A percentile compares a stretch with the other conserved stretches of the same genome.
Evolutionary conservation across 1,140 invertebrate species (phyloP).

Genomic region (Plectrocnemia conspersa): DNA sequence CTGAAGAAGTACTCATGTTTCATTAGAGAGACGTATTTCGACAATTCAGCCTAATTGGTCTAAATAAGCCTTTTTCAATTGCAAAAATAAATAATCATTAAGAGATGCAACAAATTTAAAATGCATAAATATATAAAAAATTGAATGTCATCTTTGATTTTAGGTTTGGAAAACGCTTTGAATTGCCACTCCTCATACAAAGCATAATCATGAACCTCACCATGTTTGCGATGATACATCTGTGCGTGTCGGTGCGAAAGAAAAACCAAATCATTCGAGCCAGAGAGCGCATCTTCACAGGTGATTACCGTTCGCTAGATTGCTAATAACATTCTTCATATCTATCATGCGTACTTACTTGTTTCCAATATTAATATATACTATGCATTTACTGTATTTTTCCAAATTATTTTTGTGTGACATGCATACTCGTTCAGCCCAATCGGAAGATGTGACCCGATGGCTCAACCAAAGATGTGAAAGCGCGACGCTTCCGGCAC

Average conservation of each 20-base stretch:
- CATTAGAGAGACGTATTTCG: no score
- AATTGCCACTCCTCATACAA: conserved; percentile 90
- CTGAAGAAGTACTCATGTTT: no score
- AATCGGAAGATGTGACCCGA: conserved; percentile 49
- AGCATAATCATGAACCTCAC: conserved; percentile 95
- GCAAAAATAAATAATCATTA: no score
- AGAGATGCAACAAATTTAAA: no score
- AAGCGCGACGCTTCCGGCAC: conserved; percentile 38
- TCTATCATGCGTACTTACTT: not conserved
- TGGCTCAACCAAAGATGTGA: conserved; percentile 45
- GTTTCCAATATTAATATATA: not conserved
- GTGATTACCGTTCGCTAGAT: conserved; percentile 52
- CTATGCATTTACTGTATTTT: not conserved
- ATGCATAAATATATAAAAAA: no score
- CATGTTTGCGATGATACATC: conserved; percentile 93
- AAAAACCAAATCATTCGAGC: conserved; percentile 75
- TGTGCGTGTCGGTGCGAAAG: conserved; percentile 85
- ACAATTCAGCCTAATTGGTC: no score
- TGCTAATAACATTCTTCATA: not conserved
- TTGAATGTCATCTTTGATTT: no score
- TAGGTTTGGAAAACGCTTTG: conserved; percentile 98
- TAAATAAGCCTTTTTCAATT: no score
- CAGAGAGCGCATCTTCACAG: conserved; percentile 78
- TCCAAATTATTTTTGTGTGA: conserved; percentile 1
- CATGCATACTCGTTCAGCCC: conserved; percentile 39